These are phyloP conservation scores for Plagiodera versicolora DNA, from an alignment of 2,888 invertebrate genomes.

Conservation along the genomic window DNA sequence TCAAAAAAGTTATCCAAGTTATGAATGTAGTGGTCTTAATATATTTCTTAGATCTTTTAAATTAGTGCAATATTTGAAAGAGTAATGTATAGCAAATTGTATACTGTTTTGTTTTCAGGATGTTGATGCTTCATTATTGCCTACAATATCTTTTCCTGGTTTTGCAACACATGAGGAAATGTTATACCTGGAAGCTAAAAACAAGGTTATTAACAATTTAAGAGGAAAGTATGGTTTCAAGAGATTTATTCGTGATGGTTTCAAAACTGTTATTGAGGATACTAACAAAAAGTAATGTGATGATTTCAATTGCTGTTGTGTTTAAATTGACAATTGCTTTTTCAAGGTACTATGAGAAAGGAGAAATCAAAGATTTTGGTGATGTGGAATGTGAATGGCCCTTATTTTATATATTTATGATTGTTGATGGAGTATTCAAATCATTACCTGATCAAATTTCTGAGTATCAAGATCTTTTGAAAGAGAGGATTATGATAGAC, in stretches of 20 bases:
- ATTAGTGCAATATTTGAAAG: background rate
- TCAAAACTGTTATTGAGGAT: constrained; percentile 86
- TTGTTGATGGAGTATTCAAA: constrained; percentile 93
- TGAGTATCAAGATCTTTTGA: constrained; percentile 84
- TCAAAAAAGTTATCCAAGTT: too few relatives aligned
- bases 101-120: constrained; percentile 62
- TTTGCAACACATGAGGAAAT: constrained; percentile 96
- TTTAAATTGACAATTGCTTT: constrained; percentile 1
- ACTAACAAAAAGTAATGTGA: constrained; percentile 58
- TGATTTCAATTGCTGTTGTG: constrained; percentile 8
- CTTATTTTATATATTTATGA: constrained; percentile 91
- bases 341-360: constrained; percentile 77
- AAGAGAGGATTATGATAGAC: constrained; percentile 79
- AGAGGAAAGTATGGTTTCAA: constrained; percentile 92
- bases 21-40: too few relatives aligned
- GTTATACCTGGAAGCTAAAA: constrained; percentile 83
- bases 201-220: constrained; percentile 78
- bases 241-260: constrained; percentile 93
- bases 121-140: constrained; percentile 88
- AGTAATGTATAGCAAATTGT: background rate
- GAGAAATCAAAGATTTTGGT: constrained; percentile 94
- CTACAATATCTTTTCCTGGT: constrained; percentile 96
- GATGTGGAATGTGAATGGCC: constrained; percentile 98
- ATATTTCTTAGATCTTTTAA: too few relatives aligned
- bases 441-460: constrained; percentile 87